Evolutionary conservation across 2,113 vertebrate genomes (phyloP).

Genomic region (Leucopternis melanops): DNA sequence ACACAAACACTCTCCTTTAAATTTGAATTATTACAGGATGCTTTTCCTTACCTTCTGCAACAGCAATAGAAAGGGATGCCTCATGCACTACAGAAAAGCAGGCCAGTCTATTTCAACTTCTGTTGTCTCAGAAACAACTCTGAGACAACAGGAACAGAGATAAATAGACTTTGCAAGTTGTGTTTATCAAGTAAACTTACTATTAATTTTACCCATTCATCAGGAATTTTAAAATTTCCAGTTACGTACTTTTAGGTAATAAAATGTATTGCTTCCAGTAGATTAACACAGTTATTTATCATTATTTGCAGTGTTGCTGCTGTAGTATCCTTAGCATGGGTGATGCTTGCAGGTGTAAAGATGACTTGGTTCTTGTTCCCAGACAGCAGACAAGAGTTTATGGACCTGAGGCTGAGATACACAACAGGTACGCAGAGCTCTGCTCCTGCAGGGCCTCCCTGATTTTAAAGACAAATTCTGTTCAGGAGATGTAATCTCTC

Average conservation of each 20-base stretch:
- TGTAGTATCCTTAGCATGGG: background rate
- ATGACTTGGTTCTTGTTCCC: background rate
- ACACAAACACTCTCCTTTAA: background rate
- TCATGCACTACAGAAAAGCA: background rate
- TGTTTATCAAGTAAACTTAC: background rate
- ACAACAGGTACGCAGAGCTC: rapidly evolving
- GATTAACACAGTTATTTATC: background rate
- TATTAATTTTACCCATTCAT: background rate
- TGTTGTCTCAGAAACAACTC: background rate
- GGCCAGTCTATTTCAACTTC: background rate
- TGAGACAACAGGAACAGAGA: background rate
- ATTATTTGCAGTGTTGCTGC: background rate
- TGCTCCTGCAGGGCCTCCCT: background rate
- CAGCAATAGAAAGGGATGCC: background rate
- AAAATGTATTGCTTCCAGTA: background rate
- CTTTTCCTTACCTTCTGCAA: background rate
- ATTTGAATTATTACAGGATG: background rate
- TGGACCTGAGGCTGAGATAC: background rate
- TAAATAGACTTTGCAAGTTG: background rate
- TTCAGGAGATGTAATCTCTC: background rate
- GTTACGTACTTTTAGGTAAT: background rate
- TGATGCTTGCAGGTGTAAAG: background rate
- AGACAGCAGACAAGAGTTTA: background rate
- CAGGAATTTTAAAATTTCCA: background rate
- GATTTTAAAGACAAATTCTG: background rate